phyloP scores from a whole-genome alignment of 2,888 invertebrate genomes.

The Exephanes ischioxanthus region DNA sequence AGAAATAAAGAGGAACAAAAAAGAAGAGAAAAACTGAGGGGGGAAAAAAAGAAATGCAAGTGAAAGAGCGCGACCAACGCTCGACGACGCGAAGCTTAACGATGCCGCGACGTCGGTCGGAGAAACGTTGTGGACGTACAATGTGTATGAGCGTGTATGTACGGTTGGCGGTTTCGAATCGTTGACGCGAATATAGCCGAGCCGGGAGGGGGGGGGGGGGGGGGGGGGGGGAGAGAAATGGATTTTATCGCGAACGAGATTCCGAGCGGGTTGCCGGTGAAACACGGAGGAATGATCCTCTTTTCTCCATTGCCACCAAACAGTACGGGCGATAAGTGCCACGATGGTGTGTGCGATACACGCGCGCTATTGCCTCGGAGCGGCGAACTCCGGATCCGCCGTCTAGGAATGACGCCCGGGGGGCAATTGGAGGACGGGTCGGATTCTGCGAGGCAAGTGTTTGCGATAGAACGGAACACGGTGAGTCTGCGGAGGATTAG shows the following conservation, averaged over 20 bases:
- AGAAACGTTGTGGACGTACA: slow-evolving; percentile 22
- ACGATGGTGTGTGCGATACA: neutral
- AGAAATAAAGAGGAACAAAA: neutral
- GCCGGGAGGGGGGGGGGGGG: too few species aligned
- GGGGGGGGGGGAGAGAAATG: slow-evolving; percentile 17
- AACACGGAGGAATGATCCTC: neutral
- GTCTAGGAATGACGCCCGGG: slow-evolving; percentile 1
- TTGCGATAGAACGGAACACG: neutral
- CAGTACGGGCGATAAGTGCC: slow-evolving; percentile 25
- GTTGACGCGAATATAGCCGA: neutral
- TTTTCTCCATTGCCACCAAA: slow-evolving; percentile 14
- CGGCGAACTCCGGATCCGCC: neutral
- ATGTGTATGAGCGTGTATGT: neutral
- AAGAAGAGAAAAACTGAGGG: neutral
- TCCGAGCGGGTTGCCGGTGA: slow-evolving; percentile 16
- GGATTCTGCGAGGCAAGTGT: neutral
- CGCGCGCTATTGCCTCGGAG: neutral
- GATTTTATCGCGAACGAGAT: slow-evolving; percentile 44
- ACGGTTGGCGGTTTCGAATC: slow-evolving; percentile 24
- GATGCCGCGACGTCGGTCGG: slow-evolving; percentile 42
- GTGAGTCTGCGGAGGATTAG: neutral
- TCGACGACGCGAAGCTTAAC: slow-evolving; percentile 52
- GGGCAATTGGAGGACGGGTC: neutral
- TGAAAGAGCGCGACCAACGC: slow-evolving; percentile 32
- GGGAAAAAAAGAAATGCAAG: neutral